Percentiles rank a stretch among this genome's conserved stretches.
Conservation (phyloP, 2,888 invertebrate species). For the Drosophila lacicola region DNA sequence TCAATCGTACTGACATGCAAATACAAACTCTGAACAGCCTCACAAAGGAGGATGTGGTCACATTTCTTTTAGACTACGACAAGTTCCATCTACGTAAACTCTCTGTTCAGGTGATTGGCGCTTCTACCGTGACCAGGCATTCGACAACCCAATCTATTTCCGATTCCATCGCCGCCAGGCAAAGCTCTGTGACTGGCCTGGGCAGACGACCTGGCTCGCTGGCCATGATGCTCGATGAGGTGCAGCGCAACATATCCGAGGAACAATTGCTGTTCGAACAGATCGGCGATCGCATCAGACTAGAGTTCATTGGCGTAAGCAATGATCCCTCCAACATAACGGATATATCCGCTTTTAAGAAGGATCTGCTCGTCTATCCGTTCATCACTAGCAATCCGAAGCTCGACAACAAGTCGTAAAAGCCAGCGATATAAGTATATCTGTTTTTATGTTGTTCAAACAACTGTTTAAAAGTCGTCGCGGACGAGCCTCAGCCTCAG, state of each 20-base stretch:
- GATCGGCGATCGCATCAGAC: slow-evolving; percentile 37
- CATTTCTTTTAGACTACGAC: slow-evolving; percentile 78
- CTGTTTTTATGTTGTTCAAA: background rate
- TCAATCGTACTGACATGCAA: slow-evolving; percentile 90
- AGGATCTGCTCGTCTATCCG: slow-evolving; percentile 44
- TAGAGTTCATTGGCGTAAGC: slow-evolving; percentile 41
- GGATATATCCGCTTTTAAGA: slow-evolving; percentile 53
- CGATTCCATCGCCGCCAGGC: slow-evolving; percentile 18
- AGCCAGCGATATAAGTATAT: background rate
- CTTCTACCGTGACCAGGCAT: slow-evolving; percentile 7
- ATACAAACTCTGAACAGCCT: slow-evolving; percentile 84
- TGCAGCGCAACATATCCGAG: slow-evolving; percentile 51
- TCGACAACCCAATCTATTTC: slow-evolving; percentile 26
- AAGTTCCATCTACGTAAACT: slow-evolving; percentile 80
- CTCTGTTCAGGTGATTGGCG: slow-evolving; percentile 83
- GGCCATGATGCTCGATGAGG: slow-evolving; percentile 44
- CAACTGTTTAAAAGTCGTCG: background rate
- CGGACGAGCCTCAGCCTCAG: too few relatives aligned
- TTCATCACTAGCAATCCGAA: slow-evolving; percentile 50
- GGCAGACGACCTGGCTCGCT: slow-evolving; percentile 40
- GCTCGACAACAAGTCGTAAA: slow-evolving; percentile 3
- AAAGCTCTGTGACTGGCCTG: background rate
- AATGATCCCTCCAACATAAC: slow-evolving; percentile 41
- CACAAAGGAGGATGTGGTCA: slow-evolving; percentile 74
- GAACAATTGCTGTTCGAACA: slow-evolving; percentile 51